Evolutionary conservation across 2,113 vertebrate species (phyloP), one percentile per base, ranked within the genome.

Genomic region (Porphyrio hochstetteri): DNA sequence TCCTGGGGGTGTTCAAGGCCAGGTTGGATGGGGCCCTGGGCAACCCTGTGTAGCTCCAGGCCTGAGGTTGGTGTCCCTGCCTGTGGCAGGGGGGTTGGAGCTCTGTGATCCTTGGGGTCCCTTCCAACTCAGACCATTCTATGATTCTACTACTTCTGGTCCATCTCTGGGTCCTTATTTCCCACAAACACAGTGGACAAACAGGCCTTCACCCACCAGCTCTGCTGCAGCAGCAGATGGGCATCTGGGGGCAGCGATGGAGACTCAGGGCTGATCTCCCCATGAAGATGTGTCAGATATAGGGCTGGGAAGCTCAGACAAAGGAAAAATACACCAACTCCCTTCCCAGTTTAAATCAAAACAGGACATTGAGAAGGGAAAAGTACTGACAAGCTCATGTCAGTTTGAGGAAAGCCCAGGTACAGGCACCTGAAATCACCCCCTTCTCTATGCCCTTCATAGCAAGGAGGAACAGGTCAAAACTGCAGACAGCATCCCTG

Each of bases 251-350:
- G 12, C 50, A 40, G 35, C 1, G 16, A 52, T 9, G 15, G 59
- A 35, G 11, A 31, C 59, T 9, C 44, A 16, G 65, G 63, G 16
- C 52, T 10, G n/a, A 4, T 46, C 33, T 1, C 33, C 13, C n/a
- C 9, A 2, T 29, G 36, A 28, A 23, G 31, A 0, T 4, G 29
- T 27, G 28, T 14, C 29, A 28, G 70, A 50, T 4, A 0, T 0
- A 35, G 46, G 17, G 20, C 56, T 70, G 74, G 78, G 69, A 67
- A 93, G 4, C 0, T 1, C 57, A 63, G 46, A 52, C 50, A 52
- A 52, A 14, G 44, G 42, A 82, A 23, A 27, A 72, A 64, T 3
- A 35, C 0, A 0, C 29, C 65, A 60, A 7, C 5, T 15, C 31
- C 50, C 3, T 46, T 64, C 38, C 7, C 10, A 5, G 3, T 65